Percentiles rank a stretch among this genome's conserved stretches.
phyloP scores from a whole-genome alignment of 2,113 vertebrate species.

The Myiozetetes cayanensis region DNA sequence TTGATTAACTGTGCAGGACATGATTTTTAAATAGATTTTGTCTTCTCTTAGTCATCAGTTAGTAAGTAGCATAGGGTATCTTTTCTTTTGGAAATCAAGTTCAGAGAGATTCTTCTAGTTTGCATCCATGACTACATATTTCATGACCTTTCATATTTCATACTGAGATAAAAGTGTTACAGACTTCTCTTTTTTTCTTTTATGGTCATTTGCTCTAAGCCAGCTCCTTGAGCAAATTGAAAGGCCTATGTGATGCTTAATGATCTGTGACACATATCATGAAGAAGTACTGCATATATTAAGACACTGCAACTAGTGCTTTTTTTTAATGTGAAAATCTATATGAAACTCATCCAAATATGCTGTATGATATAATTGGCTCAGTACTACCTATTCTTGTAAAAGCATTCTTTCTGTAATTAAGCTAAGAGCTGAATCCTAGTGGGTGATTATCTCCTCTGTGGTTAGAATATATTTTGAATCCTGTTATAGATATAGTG shows the following conservation, averaged over 20 bases:
- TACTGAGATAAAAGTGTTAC: background rate
- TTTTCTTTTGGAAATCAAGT: background rate
- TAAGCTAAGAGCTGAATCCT: background rate
- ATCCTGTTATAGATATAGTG: background rate
- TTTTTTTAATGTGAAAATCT: slow-evolving; percentile 29
- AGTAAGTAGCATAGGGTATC: background rate
- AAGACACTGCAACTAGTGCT: background rate
- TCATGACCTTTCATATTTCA: background rate
- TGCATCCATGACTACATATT: background rate
- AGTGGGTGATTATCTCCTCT: slow-evolving; percentile 23
- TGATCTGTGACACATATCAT: background rate
- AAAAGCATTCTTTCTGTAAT: slow-evolving; percentile 6
- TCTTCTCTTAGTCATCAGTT: background rate
- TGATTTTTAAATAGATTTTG: background rate
- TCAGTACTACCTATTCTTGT: slow-evolving; percentile 2
- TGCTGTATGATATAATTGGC: background rate
- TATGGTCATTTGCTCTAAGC: background rate
- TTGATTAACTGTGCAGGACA: background rate
- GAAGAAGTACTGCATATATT: background rate
- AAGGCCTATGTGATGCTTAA: background rate
- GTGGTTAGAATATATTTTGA: background rate
- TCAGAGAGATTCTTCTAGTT: background rate
- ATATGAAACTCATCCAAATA: slow-evolving; percentile 17
- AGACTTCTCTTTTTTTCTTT: background rate
- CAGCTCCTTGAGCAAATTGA: background rate